Evolutionary conservation across 2,888 invertebrate genomes (phyloP).

Genomic region (Parasteatoda lunata): DNA sequence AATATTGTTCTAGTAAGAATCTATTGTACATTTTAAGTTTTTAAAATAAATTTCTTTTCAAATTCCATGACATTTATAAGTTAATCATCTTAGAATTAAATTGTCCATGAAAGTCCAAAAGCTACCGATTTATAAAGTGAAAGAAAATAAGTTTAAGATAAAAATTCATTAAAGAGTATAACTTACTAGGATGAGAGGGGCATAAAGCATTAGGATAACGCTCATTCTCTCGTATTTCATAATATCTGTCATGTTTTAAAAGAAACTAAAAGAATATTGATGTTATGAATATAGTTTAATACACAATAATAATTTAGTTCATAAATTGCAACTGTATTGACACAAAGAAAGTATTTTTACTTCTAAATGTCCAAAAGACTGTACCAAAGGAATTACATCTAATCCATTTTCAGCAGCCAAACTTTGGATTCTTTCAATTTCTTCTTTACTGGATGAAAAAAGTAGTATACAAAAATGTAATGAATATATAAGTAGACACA

Average conservation of each 20-base stretch:
- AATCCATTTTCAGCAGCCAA: slow-evolving; percentile 73
- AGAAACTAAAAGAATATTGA: slow-evolving; percentile 73
- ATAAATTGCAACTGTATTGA: no score
- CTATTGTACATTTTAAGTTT: no score
- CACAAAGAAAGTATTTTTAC: slow-evolving; percentile 69
- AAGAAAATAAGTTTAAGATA: no score
- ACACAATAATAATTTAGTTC: no score
- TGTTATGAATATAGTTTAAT: no score
- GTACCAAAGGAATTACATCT: slow-evolving; percentile 74
- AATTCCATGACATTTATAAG: no score
- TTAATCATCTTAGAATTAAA: no score
- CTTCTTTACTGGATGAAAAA: slow-evolving; percentile 47
- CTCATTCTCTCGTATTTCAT: slow-evolving; percentile 73
- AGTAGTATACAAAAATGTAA: background rate
- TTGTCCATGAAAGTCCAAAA: no score
- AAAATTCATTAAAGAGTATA: no score
- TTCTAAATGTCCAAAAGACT: slow-evolving; percentile 76
- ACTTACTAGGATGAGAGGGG: slow-evolving; percentile 70
- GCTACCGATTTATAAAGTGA: no score
- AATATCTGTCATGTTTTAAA: slow-evolving; percentile 75
- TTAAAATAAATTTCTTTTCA: no score
- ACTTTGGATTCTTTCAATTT: slow-evolving; percentile 71
- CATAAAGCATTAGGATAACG: slow-evolving; percentile 74
- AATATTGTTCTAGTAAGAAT: no score
- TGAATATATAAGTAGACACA: background rate